Evolutionary conservation across 2,888 invertebrate genomes (phyloP).

Genomic region (Deilephila elpenor): DNA sequence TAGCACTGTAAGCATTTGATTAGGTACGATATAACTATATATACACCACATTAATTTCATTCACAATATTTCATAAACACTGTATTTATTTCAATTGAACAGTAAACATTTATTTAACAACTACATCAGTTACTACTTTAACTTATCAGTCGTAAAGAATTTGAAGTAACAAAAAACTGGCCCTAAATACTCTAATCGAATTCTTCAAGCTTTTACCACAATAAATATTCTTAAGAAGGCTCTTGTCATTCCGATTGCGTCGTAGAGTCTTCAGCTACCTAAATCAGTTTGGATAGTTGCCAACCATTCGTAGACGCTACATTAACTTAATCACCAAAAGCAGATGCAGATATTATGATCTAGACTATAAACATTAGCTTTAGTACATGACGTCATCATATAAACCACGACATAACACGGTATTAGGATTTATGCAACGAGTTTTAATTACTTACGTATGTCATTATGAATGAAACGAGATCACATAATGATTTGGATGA

Average conservation of each 20-base stretch:
- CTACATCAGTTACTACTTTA: no score
- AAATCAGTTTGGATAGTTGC: not conserved
- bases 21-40: no score
- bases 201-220: not conserved
- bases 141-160: no score
- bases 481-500: no score
- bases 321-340: conserved; percentile 19
- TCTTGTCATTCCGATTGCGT: not conserved
- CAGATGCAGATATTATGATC: not conserved
- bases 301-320: not conserved
- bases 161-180: no score
- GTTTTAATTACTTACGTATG: not conserved
- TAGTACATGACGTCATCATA: not conserved
- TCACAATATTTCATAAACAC: no score
- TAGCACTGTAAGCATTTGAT: no score
- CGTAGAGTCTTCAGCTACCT: not conserved
- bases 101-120: no score
- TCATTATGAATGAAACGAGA: no score
- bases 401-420: not conserved
- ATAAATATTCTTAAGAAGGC: not conserved
- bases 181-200: not conserved
- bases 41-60: no score
- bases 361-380: not conserved
- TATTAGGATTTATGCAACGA: not conserved
- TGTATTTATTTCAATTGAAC: no score